phyloP scores from a whole-genome alignment of 2,797 vertebrate genomes.

The Nannoperca australis region DNA sequence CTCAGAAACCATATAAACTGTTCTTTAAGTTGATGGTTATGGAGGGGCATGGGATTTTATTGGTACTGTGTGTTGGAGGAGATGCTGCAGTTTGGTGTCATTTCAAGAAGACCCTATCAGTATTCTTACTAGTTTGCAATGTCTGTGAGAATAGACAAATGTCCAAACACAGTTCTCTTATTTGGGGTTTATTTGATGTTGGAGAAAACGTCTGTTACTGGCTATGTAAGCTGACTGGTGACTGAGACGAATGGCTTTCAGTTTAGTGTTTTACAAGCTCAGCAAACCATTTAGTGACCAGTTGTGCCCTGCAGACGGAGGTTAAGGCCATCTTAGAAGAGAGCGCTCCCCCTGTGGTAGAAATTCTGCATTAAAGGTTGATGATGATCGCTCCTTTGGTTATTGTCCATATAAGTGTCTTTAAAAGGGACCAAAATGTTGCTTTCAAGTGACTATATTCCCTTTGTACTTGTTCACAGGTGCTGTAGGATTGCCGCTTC shows the following conservation, averaged over 20 bases:
- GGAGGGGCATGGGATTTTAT: background rate
- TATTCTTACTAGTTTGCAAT: background rate
- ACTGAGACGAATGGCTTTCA: slow-evolving; percentile 62
- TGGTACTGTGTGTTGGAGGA: background rate
- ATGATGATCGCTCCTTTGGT: slow-evolving; percentile 7
- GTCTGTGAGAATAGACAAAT: background rate
- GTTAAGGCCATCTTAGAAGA: slow-evolving; percentile 38
- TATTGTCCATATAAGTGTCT: background rate
- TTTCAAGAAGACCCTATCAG: background rate
- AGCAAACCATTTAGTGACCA: slow-evolving; percentile 68
- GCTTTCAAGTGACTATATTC: background rate
- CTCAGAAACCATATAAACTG: slow-evolving; percentile 1
- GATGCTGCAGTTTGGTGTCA: background rate
- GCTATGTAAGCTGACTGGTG: slow-evolving; percentile 47
- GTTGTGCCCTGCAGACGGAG: slow-evolving; percentile 47
- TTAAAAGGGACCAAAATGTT: background rate
- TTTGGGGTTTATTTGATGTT: slow-evolving; percentile 36
- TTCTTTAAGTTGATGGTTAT: slow-evolving; percentile 1
- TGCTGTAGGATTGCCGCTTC: slow-evolving; percentile 92
- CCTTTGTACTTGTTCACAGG: slow-evolving; percentile 79
- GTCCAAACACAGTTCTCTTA: slow-evolving; percentile 19
- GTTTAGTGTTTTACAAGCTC: slow-evolving; percentile 62
- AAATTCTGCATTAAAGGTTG: slow-evolving; percentile 40
- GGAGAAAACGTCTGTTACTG: slow-evolving; percentile 50
- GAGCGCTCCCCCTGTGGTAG: slow-evolving; percentile 18